Base-by-base conservation (phyloP, 2,113 vertebrate genomes). In the Carassius auratus region DNA sequence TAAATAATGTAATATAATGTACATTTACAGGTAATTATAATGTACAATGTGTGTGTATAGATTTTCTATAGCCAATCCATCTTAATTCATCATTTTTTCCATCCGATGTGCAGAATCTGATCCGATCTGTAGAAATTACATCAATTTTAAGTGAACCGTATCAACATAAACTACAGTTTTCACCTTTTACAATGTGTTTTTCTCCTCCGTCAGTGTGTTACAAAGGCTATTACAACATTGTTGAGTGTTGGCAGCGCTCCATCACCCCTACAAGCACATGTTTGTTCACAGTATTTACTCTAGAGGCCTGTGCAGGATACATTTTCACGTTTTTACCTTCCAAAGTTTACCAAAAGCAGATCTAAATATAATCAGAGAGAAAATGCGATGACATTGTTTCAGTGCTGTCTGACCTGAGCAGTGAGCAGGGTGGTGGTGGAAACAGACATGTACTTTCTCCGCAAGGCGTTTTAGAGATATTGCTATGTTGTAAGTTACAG, bases 361-460 rank as follows among this genome's bases (percentile, higher is more conserved):
- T 74, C 21, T 23, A 48, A 74, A 74, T 74, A 48, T 14, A 74
- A 74, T 48, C 21, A 15, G 12, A 23, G 4, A 71, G 68, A 38
- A 42, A 9, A 38, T 21, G 66, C 8, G 33, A 21, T 42, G 8
- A 42, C 17, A 12, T 33, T 10, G 7, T 21, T 57, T 77, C 42
- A 84, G 38, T 8, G 52, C 75, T 73, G 64, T 55, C 77, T 77
- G 33, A 50, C 30, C 50, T 74, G 69, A 59, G 12, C 61, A 26
- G 10, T 42, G 64, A 21, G 15, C 66, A 61, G 76, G 76, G 19
- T 48, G 75, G 52, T 48, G 75, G 36, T 15, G 52, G 42, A 66
- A 74, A 30, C 42, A 86, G 48, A 79, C 76, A 36, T 59, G 45
- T 76, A 33, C 36, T 48, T 83, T 79, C 13, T 80, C 84, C 85